phyloP scores from a whole-genome alignment of 2,797 vertebrate genomes.

The Cottoperca gobio region DNA sequence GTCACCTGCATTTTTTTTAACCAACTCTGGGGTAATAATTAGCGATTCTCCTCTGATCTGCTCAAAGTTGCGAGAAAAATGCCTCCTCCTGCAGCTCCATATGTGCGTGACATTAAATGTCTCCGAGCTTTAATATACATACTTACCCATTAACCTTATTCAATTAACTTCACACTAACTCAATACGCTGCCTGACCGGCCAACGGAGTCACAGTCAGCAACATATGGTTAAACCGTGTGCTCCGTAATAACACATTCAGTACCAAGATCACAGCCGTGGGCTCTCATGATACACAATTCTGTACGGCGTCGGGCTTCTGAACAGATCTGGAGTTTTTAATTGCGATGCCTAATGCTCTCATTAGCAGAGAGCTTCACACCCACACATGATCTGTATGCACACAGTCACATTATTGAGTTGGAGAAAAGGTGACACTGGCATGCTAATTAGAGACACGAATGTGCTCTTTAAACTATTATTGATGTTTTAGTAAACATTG shows the following conservation, averaged over 20 bases:
- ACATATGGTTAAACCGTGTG: neutral
- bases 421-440: constrained; percentile 41
- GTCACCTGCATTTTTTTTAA: too few relatives aligned
- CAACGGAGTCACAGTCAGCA: constrained; percentile 19
- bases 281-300: constrained; percentile 35
- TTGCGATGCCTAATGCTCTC: constrained; percentile 40
- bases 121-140: neutral
- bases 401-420: constrained; percentile 34
- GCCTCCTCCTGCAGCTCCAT: too few relatives aligned
- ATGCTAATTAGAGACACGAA: constrained; percentile 61
- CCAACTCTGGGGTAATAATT: too few relatives aligned
- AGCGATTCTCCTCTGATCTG: too few relatives aligned
- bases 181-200: neutral
- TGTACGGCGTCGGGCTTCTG: constrained; percentile 6
- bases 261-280: neutral
- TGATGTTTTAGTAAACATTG: constrained; percentile 69
- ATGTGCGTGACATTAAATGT: neutral
- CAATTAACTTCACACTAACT: constrained; percentile 17
- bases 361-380: constrained; percentile 42
- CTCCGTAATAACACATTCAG: constrained; percentile 30
- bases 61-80: too few relatives aligned
- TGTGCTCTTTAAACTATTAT: constrained; percentile 73
- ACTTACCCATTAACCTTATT: constrained; percentile 32
- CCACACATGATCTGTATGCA: constrained; percentile 42
- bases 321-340: constrained; percentile 38